Base-by-base conservation (phyloP, 2,888 invertebrate genomes). In the Cecidostiba fungosa region DNA sequence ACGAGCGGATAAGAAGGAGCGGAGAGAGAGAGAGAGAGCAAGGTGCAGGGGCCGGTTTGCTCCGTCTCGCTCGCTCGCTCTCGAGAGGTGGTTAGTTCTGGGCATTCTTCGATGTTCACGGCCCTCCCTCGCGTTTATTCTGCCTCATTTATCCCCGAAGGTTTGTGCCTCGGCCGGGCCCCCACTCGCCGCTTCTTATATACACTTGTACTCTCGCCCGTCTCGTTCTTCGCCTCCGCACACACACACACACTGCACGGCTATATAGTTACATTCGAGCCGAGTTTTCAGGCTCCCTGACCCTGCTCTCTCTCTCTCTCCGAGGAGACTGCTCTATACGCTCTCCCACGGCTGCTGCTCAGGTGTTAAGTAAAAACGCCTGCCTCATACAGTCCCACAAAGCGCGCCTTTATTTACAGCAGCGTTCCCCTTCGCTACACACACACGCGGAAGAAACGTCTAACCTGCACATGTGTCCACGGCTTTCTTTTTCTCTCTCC, bases 121-220 rank as follows among this genome's bases (percentile, higher is more conserved):
- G 87, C 87, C 87, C 87, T 88, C 88, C 88, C 83, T 87, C 87
- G 88, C 89, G 87, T 89, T 90, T 89, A 90, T 90, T 90, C 89
- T 89, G 89, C 88, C 89, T 90, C 90, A 90, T 91, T 90, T 89
- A 90, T 91, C 89, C 89, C 88, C 85, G 76, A 82, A 88, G 89
- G 88, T 89, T 87, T n/a, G n/a, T 54, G 54, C 54, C n/a, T 54
- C 54, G 32, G 50, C 14, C 50, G 50, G 50, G 50, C 50, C 50
- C 16, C 19, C 50, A 19, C 50, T 50, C 50, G 50, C 50, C n/a
- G n/a, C n/a, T n/a, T n/a, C n/a, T 16, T 50, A 50, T 50, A 50
- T n/a, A 54, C 54, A 54, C 54, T 54, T 54, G 54, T 54, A 54
- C 54, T 54, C 54, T 54, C 54, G n/a, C 54, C 12, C 88, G 88